Evolutionary conservation across 92 coral and sea anemone genomes (phyloP).

Genomic region (Palythoa caribaeorum): DNA sequence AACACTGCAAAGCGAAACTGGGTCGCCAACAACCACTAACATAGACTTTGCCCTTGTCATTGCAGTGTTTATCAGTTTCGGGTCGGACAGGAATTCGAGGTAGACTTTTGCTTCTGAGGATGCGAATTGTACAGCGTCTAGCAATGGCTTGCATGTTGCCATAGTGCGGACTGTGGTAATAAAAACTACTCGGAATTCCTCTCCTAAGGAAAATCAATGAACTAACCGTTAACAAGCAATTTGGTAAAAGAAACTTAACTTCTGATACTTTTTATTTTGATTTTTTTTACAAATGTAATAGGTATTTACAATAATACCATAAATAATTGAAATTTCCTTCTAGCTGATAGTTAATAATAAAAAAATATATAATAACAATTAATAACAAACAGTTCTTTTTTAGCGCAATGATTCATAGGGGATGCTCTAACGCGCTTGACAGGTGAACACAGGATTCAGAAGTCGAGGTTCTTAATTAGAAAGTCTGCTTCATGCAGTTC

Average conservation of each 20-base stretch:
- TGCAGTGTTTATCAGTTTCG: constrained; percentile 89
- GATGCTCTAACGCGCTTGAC: too few relatives aligned
- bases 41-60: constrained; percentile 91
- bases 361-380: too few relatives aligned
- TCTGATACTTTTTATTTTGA: not conserved
- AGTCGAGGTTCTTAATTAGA: too few relatives aligned
- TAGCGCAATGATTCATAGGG: too few relatives aligned
- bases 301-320: too few relatives aligned
- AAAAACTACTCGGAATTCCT: constrained; percentile 86
- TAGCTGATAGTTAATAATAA: too few relatives aligned
- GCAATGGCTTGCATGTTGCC: constrained; percentile 67
- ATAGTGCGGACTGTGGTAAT: constrained; percentile 95
- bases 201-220: constrained; percentile 50
- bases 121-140: constrained; percentile 29
- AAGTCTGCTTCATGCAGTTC: too few relatives aligned
- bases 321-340: too few relatives aligned
- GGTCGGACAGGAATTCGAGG: constrained; percentile 83
- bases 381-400: too few relatives aligned
- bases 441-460: too few relatives aligned
- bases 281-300: too few relatives aligned
- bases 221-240: not conserved
- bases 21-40: constrained; percentile 94
- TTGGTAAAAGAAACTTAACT: not conserved
- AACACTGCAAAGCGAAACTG: constrained; percentile 88
- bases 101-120: constrained; percentile 55